Conservation (phyloP, 2,113 vertebrate species). For the Apteryx mantelli region DNA sequence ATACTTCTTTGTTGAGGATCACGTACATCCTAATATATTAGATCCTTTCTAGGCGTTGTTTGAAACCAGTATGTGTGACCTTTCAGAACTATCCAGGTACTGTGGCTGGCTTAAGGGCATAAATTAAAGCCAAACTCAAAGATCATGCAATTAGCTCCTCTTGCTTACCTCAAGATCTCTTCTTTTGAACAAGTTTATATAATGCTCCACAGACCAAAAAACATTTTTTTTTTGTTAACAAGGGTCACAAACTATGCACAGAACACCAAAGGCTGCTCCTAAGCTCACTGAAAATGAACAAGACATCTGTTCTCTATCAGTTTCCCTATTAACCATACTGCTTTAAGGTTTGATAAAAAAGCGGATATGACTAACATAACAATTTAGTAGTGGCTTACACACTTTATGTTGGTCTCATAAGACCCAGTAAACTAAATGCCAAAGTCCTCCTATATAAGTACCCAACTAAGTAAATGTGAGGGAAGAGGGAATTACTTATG, state of each 20-base stretch:
- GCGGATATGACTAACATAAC: background rate
- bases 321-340: background rate
- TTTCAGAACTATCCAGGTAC: background rate
- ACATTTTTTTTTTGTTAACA: background rate
- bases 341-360: background rate
- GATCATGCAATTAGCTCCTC: background rate
- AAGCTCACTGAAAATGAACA: background rate
- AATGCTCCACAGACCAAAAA: background rate
- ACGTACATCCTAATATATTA: background rate
- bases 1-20: conserved; percentile 38
- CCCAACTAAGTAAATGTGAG: background rate
- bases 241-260: background rate
- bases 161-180: background rate
- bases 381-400: background rate
- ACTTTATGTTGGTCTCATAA: background rate
- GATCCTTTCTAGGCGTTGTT: background rate
- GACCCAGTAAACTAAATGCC: background rate
- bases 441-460: background rate
- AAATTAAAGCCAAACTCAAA: background rate
- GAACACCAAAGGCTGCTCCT: background rate
- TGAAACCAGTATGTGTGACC: background rate
- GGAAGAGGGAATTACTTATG: background rate
- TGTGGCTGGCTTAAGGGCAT: background rate
- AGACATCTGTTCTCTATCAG: background rate
- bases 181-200: background rate